phyloP scores from a whole-genome alignment of 2,113 vertebrate genomes.

The Vidua chalybeata region DNA sequence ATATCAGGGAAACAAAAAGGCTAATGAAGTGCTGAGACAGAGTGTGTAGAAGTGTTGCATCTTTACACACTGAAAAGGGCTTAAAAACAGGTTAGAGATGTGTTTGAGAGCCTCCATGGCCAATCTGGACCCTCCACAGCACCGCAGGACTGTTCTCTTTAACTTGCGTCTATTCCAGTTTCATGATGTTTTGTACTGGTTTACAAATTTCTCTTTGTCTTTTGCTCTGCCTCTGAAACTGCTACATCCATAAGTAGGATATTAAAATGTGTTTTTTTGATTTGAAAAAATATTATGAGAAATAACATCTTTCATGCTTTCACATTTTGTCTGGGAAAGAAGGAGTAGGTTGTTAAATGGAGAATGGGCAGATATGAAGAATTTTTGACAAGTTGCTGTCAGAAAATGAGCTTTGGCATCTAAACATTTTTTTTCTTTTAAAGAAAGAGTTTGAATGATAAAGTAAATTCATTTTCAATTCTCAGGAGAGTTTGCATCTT shows the following conservation, averaged over 20 bases:
- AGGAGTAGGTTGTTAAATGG: background rate
- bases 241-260: rapidly evolving
- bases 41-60: background rate
- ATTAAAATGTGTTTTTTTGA: background rate
- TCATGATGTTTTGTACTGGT: background rate
- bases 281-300: background rate
- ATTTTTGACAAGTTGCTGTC: background rate
- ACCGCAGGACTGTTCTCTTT: rapidly evolving
- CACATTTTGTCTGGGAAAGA: background rate
- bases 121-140: background rate
- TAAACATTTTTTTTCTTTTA: background rate
- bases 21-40: background rate
- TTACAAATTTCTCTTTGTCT: background rate
- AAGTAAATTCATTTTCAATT: background rate
- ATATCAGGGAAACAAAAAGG: background rate
- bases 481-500: background rate
- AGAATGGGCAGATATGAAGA: background rate
- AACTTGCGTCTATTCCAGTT: background rate
- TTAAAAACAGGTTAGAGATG: background rate
- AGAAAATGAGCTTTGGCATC: background rate
- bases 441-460: background rate
- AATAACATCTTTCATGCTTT: background rate
- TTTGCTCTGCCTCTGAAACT: background rate
- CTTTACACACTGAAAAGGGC: background rate
- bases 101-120: background rate